Evolutionary conservation across 2,113 vertebrate genomes (phyloP).

Genomic region (Lutjanus erythropterus): DNA sequence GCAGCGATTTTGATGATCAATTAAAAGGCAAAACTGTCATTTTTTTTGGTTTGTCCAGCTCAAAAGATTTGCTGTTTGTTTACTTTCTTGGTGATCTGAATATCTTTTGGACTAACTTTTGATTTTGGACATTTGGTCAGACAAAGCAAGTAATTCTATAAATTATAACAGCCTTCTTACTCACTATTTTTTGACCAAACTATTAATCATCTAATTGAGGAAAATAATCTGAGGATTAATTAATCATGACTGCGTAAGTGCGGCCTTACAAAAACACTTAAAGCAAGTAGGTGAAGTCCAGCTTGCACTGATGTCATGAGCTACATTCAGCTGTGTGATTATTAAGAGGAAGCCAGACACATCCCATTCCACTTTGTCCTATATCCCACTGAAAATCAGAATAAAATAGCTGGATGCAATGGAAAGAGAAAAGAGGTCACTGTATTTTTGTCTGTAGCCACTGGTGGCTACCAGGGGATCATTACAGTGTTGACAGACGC

Average conservation of each 20-base stretch:
- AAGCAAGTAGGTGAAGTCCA: not conserved
- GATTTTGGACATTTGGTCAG: not conserved
- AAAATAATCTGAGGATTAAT: not conserved
- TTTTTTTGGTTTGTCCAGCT: too few relatives aligned
- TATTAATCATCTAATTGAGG: not conserved
- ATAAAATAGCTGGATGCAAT: not conserved
- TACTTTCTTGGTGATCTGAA: not conserved
- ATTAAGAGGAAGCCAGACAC: constrained; percentile 48
- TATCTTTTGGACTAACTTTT: too few relatives aligned
- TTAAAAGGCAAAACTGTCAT: too few relatives aligned
- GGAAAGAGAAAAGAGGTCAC: constrained; percentile 10
- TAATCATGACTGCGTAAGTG: not conserved
- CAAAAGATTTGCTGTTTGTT: not conserved
- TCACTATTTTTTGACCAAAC: not conserved
- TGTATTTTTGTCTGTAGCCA: constrained; percentile 31
- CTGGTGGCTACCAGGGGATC: not conserved
- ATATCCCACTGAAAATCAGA: too few relatives aligned
- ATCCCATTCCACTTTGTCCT: constrained; percentile 9
- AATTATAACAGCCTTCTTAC: not conserved
- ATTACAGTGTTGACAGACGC: constrained; percentile 3
- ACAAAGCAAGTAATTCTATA: not conserved
- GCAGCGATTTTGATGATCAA: too few relatives aligned
- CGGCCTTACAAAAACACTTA: not conserved
- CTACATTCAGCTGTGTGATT: not conserved
- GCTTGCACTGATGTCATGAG: constrained; percentile 12